A percentile compares a stretch with the other conserved stretches of the same genome.
phyloP scores from a whole-genome alignment of 2,797 vertebrate genomes.

The Dermochelys coriacea region DNA sequence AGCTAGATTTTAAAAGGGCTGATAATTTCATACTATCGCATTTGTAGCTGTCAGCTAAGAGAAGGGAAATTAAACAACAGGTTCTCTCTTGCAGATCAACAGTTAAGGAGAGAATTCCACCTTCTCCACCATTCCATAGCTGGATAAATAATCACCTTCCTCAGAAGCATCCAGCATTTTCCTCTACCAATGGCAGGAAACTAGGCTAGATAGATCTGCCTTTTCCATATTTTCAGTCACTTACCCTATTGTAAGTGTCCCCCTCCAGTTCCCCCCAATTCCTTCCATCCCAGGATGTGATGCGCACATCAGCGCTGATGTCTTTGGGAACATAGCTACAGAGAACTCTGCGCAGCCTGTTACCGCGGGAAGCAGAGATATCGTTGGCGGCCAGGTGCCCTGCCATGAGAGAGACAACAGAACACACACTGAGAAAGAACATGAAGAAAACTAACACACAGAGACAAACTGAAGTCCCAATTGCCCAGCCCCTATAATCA shows the following conservation, averaged over 20 bases:
- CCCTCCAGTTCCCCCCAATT: slow-evolving; percentile 85
- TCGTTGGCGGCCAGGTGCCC: slow-evolving; percentile 91
- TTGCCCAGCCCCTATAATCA: background rate
- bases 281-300: slow-evolving; percentile 89
- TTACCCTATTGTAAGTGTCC: slow-evolving; percentile 89
- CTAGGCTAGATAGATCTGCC: background rate
- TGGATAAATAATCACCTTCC: background rate
- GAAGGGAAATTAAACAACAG: background rate
- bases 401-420: slow-evolving; percentile 63
- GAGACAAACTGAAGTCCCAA: background rate
- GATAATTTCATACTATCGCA: background rate
- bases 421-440: background rate
- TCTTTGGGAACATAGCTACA: slow-evolving; percentile 86
- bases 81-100: background rate
- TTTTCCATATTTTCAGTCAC: slow-evolving; percentile 14
- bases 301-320: slow-evolving; percentile 77
- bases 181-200: background rate
- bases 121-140: background rate
- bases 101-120: background rate
- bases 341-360: slow-evolving; percentile 85
- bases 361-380: slow-evolving; percentile 84
- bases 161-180: background rate
- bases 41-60: fast-evolving
- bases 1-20: background rate
- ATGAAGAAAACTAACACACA: background rate